Evolutionary conservation across 30 jellyfish, hydroid and myxozoan species (phyloP).

Genomic region (Mastigias papua): DNA sequence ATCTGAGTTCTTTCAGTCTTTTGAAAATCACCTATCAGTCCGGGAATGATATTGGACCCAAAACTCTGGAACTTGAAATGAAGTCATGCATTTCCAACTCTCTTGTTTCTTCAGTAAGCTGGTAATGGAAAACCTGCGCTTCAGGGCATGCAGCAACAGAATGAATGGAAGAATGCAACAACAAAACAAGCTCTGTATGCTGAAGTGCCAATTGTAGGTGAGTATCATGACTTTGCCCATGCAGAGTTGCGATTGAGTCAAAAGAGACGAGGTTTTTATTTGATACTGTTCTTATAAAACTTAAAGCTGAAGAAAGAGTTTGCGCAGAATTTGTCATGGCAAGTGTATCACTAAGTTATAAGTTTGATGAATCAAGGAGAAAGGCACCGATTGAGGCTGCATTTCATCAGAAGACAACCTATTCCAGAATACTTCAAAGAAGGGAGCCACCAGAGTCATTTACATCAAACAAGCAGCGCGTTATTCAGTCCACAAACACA

Average conservation of each 20-base stretch:
- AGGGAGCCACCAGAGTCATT: not conserved
- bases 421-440: conserved; percentile 12
- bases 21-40: not conserved
- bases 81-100: conserved; percentile 24
- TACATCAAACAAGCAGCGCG: not conserved
- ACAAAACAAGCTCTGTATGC: conserved; percentile 42
- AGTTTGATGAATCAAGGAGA: conserved; percentile 10
- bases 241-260: conserved; percentile 32
- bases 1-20: not conserved
- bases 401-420: conserved; percentile 27
- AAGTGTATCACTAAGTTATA: not conserved
- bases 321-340: conserved; percentile 22
- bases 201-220: conserved; percentile 27
- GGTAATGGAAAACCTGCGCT: conserved; percentile 20
- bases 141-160: conserved; percentile 30
- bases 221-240: conserved; percentile 16
- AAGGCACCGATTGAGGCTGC: conserved; percentile 11
- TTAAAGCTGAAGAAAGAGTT: conserved; percentile 19
- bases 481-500: not conserved
- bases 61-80: conserved; percentile 24
- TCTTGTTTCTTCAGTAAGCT: conserved; percentile 7
- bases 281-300: conserved; percentile 19
- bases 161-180: conserved; percentile 45
- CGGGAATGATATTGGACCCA: conserved; percentile 26
- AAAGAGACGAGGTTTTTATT: conserved; percentile 41